phyloP scores from a whole-genome alignment of 2,888 invertebrate genomes.

The Aquatica leii region DNA sequence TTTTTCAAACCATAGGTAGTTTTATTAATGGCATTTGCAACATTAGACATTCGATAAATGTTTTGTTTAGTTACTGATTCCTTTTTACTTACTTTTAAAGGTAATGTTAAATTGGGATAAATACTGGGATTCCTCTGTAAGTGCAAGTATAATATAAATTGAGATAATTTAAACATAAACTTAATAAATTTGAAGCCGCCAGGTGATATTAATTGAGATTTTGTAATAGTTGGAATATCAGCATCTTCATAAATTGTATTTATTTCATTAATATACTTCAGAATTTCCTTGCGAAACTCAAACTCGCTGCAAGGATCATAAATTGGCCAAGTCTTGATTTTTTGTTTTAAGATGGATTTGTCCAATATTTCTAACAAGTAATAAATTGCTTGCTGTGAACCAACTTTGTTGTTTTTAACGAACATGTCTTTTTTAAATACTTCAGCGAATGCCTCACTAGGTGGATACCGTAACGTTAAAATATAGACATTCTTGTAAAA shows the following conservation, averaged over 20 bases:
- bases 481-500: conserved; percentile 52
- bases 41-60: conserved; percentile 40
- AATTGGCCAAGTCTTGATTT: conserved; percentile 52
- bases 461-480: conserved; percentile 48
- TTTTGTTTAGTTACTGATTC: conserved; percentile 28
- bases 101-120: conserved; percentile 24
- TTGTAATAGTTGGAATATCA: conserved; percentile 51
- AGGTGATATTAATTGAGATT: conserved; percentile 56
- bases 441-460: conserved; percentile 48
- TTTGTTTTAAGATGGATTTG: conserved; percentile 50
- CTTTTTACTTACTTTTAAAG: conserved; percentile 28
- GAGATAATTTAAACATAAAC: conserved; percentile 55
- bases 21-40: conserved; percentile 39
- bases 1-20: conserved; percentile 35
- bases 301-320: conserved; percentile 50
- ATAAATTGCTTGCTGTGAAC: conserved; percentile 54
- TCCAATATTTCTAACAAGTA: conserved; percentile 53
- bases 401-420: conserved; percentile 55
- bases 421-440: conserved; percentile 57
- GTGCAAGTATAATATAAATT: conserved; percentile 51
- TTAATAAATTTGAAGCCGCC: conserved; percentile 54
- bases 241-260: conserved; percentile 50
- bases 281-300: conserved; percentile 53
- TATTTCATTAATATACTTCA: conserved; percentile 52
- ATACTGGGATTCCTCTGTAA: conserved; percentile 39